Percentiles rank a stretch among this genome's conserved stretches.
Evolutionary conservation across 2,797 vertebrate genomes (phyloP).

Genomic region (Bovichtus variegatus): DNA sequence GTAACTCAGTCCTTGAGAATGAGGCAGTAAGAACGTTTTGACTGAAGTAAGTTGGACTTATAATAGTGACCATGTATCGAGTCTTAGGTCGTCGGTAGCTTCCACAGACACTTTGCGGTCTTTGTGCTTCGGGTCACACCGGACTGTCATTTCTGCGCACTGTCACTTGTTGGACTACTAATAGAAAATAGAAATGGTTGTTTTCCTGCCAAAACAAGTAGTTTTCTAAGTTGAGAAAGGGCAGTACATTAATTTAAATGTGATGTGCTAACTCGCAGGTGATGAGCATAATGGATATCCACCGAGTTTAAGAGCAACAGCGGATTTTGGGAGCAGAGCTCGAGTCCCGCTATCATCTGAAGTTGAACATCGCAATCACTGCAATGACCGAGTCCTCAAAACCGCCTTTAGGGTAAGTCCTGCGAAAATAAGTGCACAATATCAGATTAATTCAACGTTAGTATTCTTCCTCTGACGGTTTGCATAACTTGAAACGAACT

Average conservation of each 20-base stretch:
- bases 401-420: conserved; percentile 79
- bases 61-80: too few relatives aligned
- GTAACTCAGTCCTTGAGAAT: conserved; percentile 1
- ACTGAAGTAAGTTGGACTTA: conserved; percentile 11
- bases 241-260: background rate
- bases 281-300: conserved; percentile 43
- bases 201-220: background rate
- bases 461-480: background rate
- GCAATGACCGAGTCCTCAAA: conserved; percentile 74
- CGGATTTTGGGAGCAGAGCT: conserved; percentile 36
- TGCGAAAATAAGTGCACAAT: background rate
- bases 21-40: background rate
- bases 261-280: conserved; percentile 52
- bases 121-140: conserved; percentile 26
- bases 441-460: rapidly evolving
- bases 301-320: conserved; percentile 44
- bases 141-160: conserved; percentile 52
- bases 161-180: conserved; percentile 59
- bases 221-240: background rate
- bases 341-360: conserved; percentile 26
- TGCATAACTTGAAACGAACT: background rate
- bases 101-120: conserved; percentile 3
- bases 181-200: background rate
- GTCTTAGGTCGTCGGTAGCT: background rate
- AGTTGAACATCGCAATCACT: conserved; percentile 50